Conservation (phyloP, 2,888 invertebrate species). For the Drosophila kanekoi region DNA sequence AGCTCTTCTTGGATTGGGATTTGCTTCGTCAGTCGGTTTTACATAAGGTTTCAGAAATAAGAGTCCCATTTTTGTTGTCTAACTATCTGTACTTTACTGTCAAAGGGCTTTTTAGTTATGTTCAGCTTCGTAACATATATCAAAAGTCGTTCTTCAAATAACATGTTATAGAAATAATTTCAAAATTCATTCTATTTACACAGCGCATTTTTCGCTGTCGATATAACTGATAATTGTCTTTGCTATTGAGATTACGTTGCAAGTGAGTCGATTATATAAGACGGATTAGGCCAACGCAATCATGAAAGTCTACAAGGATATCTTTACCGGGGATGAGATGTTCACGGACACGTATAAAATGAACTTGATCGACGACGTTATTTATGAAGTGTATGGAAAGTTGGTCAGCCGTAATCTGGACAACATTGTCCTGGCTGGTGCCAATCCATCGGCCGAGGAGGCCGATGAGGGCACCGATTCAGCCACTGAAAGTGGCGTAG, state of each 20-base stretch:
- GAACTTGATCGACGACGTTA: conserved; percentile 95
- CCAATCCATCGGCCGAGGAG: conserved; percentile 98
- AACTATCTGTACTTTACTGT: too few species aligned
- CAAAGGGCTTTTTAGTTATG: too few species aligned
- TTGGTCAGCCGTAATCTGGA: conserved; percentile 89
- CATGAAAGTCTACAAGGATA: conserved; percentile 98
- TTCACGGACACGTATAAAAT: conserved; percentile 98
- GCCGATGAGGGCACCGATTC: conserved; percentile 92
- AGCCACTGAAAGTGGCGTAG: conserved; percentile 92
- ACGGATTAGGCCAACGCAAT: neutral
- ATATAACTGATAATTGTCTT: neutral
- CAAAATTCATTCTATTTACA: neutral
- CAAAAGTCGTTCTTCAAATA: neutral
- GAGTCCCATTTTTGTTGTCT: too few species aligned
- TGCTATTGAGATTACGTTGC: neutral
- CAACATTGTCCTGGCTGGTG: conserved; percentile 93
- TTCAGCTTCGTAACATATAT: neutral
- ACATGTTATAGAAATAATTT: neutral
- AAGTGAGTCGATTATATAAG: neutral
- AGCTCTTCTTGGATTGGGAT: too few species aligned
- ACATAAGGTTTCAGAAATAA: too few species aligned
- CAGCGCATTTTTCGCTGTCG: neutral
- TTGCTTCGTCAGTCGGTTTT: too few species aligned
- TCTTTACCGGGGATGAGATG: conserved; percentile 98
- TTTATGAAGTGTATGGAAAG: conserved; percentile 97